These are phyloP conservation scores for Galleria mellonella DNA, from an alignment of 1,140 invertebrate genomes.

Conservation along the genomic window DNA sequence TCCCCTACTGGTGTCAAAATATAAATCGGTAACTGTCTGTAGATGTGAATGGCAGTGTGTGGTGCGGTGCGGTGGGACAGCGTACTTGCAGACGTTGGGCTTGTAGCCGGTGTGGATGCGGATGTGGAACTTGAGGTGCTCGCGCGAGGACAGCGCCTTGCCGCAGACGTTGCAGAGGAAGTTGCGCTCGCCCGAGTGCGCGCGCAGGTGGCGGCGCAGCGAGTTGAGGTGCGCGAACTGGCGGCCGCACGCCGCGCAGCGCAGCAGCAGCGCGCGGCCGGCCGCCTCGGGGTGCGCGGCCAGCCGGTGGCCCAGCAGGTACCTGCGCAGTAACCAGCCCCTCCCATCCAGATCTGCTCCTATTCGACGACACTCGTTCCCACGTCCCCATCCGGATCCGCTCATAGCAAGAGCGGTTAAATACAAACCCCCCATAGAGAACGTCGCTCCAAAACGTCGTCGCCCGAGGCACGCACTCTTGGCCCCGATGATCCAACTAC, in stretches of 20 bases:
- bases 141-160: constrained; percentile 83
- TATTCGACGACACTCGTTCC: too few relatives aligned
- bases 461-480: too few relatives aligned
- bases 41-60: too few relatives aligned
- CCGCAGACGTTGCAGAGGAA: constrained; percentile 83
- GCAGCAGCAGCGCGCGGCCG: constrained; percentile 37
- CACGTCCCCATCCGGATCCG: too few relatives aligned
- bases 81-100: constrained; percentile 78
- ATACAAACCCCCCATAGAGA: too few relatives aligned
- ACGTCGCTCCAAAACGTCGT: too few relatives aligned
- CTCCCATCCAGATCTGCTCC: background rate
- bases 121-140: constrained; percentile 82
- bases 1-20: too few relatives aligned
- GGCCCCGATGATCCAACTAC: too few relatives aligned
- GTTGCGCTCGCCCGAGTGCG: constrained; percentile 77
- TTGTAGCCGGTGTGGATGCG: constrained; percentile 84
- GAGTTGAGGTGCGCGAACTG: constrained; percentile 71
- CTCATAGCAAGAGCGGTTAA: too few relatives aligned
- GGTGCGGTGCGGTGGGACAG: background rate
- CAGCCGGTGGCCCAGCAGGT: constrained; percentile 50
- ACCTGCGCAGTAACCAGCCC: constrained; percentile 30
- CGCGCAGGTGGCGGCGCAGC: constrained; percentile 76
- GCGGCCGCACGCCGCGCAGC: constrained; percentile 67
- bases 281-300: constrained; percentile 52
- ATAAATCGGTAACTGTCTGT: too few relatives aligned